Evolutionary conservation across 2,797 vertebrate species (phyloP).

Genomic region (Allenopithecus nigroviridis): DNA sequence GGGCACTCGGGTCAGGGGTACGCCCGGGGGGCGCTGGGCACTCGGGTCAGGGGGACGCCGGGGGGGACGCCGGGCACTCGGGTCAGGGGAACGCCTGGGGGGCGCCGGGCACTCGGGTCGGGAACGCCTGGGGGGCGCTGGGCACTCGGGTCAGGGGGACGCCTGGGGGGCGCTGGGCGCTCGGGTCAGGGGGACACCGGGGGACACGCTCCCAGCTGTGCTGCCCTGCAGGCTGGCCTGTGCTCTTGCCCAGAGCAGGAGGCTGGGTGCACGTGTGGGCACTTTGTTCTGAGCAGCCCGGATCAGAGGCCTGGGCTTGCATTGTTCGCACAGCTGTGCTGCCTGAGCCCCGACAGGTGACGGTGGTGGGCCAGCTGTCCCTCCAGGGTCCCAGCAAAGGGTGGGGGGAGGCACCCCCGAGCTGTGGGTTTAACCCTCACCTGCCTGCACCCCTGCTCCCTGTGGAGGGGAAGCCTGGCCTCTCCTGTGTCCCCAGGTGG

Average conservation of each 20-base stretch:
- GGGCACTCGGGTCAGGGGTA: too few relatives aligned
- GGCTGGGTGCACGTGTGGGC: conserved; percentile 66
- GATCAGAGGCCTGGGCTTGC: conserved; percentile 64
- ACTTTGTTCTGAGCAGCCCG: conserved; percentile 61
- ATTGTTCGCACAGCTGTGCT: conserved; percentile 61
- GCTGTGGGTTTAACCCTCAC: neutral
- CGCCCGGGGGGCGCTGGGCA: too few relatives aligned
- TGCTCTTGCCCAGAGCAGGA: neutral
- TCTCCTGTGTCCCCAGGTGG: neutral
- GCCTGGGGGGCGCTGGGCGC: too few relatives aligned
- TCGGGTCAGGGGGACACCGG: accelerated
- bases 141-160: too few relatives aligned
- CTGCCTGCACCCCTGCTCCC: neutral
- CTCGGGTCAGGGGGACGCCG: too few relatives aligned
- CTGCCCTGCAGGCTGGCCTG: neutral
- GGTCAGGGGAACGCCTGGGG: accelerated
- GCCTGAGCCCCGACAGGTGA: conserved; percentile 81
- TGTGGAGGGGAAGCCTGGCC: neutral
- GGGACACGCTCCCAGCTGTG: neutral
- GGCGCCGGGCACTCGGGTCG: accelerated
- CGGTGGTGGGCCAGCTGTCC: neutral
- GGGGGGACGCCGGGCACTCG: too few relatives aligned
- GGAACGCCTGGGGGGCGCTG: accelerated
- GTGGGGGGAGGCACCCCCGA: neutral
- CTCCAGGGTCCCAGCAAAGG: neutral